Conservation (phyloP, 2,888 invertebrate genomes). For the Phyllotreta cruciferae region DNA sequence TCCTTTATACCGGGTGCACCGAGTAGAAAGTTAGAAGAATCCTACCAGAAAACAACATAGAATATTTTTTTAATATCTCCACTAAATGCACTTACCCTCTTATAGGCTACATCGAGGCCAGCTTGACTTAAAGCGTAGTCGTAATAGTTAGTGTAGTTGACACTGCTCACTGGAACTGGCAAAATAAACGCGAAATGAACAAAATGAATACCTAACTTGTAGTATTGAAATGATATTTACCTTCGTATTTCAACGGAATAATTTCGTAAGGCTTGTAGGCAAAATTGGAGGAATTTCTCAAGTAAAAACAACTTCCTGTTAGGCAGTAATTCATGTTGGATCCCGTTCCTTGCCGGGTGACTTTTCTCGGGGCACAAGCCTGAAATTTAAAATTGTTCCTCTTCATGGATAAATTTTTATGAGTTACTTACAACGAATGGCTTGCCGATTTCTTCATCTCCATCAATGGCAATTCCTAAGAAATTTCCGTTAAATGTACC, state of each 20-base stretch:
- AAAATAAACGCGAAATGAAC: background rate
- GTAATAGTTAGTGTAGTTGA: conserved; percentile 1
- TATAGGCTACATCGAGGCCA: conserved; percentile 5
- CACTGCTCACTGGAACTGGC: background rate
- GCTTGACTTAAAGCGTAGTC: conserved; percentile 12
- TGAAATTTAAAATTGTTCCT: background rate
- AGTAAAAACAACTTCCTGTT: conserved; percentile 5
- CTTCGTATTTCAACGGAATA: conserved; percentile 10
- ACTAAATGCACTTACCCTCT: conserved; percentile 7
- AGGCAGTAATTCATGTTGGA: conserved; percentile 3
- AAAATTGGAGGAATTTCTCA: conserved; percentile 2
- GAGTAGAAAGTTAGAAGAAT: background rate
- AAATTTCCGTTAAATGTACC: conserved; percentile 12
- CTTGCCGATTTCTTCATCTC: background rate
- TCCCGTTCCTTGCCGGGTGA: background rate
- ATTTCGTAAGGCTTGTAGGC: background rate
- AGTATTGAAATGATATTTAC: background rate
- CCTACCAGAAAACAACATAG: background rate
- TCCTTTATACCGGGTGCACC: conserved; percentile 8
- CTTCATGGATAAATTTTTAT: too few relatives aligned
- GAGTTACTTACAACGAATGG: conserved; percentile 6
- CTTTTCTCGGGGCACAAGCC: conserved; percentile 19
- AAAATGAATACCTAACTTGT: too few relatives aligned
- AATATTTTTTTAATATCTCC: background rate
- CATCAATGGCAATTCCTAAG: conserved; percentile 8